Evolutionary conservation across 1,140 invertebrate genomes (phyloP).

Genomic region (Chlorops oryzae): DNA sequence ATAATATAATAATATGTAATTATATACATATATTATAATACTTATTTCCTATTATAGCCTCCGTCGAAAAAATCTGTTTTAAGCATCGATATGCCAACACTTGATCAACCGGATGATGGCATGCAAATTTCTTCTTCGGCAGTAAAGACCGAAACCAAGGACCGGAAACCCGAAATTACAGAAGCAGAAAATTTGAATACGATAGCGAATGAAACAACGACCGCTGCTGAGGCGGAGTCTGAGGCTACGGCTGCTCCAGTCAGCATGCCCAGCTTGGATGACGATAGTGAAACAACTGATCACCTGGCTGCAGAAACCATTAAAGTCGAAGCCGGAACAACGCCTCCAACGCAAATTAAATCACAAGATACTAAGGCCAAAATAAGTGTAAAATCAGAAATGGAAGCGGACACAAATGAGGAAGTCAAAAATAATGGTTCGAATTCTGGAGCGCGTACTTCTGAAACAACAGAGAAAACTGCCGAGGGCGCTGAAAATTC

Average conservation of each 20-base stretch:
- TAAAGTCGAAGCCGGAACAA: not conserved
- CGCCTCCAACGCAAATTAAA: no score
- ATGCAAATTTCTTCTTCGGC: conserved; percentile 2
- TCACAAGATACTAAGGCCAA: no score
- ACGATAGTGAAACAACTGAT: conserved; percentile 29
- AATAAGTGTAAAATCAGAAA: no score
- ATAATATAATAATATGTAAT: no score
- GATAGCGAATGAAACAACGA: not conserved
- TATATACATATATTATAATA: not conserved
- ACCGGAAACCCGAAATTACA: not conserved
- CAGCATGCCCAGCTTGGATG: conserved; percentile 46
- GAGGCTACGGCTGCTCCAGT: conserved; percentile 31
- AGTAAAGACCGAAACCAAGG: not conserved
- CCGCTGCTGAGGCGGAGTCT: conserved; percentile 15
- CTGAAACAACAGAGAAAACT: conserved; percentile 14
- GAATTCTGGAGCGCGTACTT: conserved; percentile 9
- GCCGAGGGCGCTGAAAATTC: conserved; percentile 4
- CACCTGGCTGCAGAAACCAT: not conserved
- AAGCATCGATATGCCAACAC: conserved; percentile 44
- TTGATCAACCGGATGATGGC: conserved; percentile 40
- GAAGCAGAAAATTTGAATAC: not conserved
- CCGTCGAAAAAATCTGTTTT: no score
- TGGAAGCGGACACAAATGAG: conserved; percentile 17
- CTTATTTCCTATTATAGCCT: no score
- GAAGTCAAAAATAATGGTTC: conserved; percentile 21